Base-by-base conservation (phyloP, 2,113 vertebrate genomes). In the Myotis davidii region DNA sequence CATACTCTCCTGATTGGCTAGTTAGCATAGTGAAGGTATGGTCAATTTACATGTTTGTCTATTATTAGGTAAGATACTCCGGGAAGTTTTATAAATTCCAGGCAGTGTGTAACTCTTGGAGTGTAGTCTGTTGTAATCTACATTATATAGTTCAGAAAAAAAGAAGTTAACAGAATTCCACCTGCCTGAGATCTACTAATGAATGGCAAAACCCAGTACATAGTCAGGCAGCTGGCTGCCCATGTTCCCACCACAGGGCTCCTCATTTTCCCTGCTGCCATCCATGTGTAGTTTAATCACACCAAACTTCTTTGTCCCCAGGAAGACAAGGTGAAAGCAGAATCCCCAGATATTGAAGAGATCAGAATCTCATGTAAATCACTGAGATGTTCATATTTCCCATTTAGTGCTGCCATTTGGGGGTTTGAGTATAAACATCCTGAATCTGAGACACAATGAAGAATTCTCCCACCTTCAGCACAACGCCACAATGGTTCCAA, bases 61-160 rank as follows among this genome's bases (percentile, higher is more conserved):
- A 42, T 42, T 42, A 42, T 42, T 42, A 42, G 42, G 42, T 8
- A 42, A 42, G 6, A 42, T 65, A 56, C 54, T 83, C 85, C 18
- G 42, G 25, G 9, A 84, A 42, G 27, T 23, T 64, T 73, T 54
- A 9, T 11, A 81, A n/a, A 14, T 50, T 72, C 12, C 12, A 96
- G 21, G 5, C 13, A 74, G 3, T 23, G 6, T 74, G 20, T 3
- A 83, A 61, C 5, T 3, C 17, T 90, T 73, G 88, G 16, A 78
- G 2, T 90, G 3, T 67, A 37, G 56, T 45, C 21, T 72, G 1
- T 59, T n/a, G 4, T 88, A 54, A 39, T 65, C 61, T 90, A 20
- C 32, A 67, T 78, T 77, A 64, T 88, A 42, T 34, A 86, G 45
- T n/a, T 42, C 23, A 96, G 48, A 37, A 95, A 93, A 93, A 85